Base-by-base conservation (phyloP, 2,888 invertebrate genomes). In the Gerosis bhagava region DNA sequence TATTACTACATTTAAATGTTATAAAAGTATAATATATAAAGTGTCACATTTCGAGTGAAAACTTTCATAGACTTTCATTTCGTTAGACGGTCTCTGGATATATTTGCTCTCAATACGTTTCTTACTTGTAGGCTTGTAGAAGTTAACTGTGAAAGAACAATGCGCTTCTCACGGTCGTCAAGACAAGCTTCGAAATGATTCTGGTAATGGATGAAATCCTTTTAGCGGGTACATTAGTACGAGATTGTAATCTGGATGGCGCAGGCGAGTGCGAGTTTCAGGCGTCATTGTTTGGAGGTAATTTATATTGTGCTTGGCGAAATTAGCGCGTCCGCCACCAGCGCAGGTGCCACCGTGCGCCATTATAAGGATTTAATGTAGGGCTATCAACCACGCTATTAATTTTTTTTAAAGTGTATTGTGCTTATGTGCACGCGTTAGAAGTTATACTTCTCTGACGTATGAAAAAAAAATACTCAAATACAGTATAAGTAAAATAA, bases 251-350 rank as follows among this genome's bases (percentile, higher is more conserved):
- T 77, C 74, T 70, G 65, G 57, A 37, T 31, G 50, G 51, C 43
- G 67, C 54, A 54, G 49, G 47, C 57, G 47, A 54, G 53, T 63
- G 59, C 64, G 53, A 60, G 52, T 52, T 55, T 59, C 54, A 50
- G 47, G 55, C 73, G 72, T 78, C 79, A 79, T 83, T 84, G 83
- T 83, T 83, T 82, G 70, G 67, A 58, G 65, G 77, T 83, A 81
- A 83, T 83, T 83, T 81, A 82, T 82, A 77, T 74, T 73, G 74
- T 77, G 76, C 75, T 82, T 74, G 69, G 71, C 68, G 68, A 79
- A 82, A 84, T 84, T 81, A 83, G 75, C 72, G 68, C 63, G 59
- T 60, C 60, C 62, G 51, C 61, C 64, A 58, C 65, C 62, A 71
- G 65, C 71, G 67, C 82, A 82, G 82, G 79, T 83, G 78, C 67